Base-by-base conservation (phyloP, 2,888 invertebrate species). In the Amphipyra tragopoginis region DNA sequence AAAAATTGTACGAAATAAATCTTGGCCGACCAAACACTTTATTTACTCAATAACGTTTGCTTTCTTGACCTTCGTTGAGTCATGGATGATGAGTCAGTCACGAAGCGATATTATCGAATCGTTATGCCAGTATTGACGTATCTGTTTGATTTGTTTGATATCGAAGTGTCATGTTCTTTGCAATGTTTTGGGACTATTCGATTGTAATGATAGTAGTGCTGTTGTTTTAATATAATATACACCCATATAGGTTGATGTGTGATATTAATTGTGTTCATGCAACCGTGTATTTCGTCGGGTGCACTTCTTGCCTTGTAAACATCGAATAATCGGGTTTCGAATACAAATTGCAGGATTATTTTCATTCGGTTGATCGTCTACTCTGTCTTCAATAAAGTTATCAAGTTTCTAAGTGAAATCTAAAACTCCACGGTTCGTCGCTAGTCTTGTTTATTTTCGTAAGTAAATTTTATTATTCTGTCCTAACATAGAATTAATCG, bases 41-140 rank as follows among this genome's bases (percentile, higher is more conserved):
- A 77, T 86, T 81, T 80, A 72, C 72, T 54, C 59, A 77, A 72
- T 63, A 79, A 76, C 75, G 77, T 81, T 83, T 79, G 74, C 77
- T 75, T 78, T 78, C 82, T 85, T 83, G 83, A 84, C 82, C 84
- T 82, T 78, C 75, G 56, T 61, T 78, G 80, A 84, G 77, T 84
- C 86, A 86, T 67, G 68, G 79, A 66, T 68, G 72, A 56, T 75
- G 76, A 82, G 73, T 81, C 81, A 75, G 78, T 71, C 72, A 61
- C 75, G 71, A 78, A 77, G 33, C 51, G 73, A 70, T 77, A 63
- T 59, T 65, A 76, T 72, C 65, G 29, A 75, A 72, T 59, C 63
- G 51, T 70, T 67, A 65, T 53, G 53, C 50, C 47, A 55, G 60
- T 63, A 60, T 50, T 63, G 65, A 75, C 74, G 58, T 52, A 67